phyloP scores from a whole-genome alignment of 2,888 invertebrate species.

The Scrobipalpa costella region DNA sequence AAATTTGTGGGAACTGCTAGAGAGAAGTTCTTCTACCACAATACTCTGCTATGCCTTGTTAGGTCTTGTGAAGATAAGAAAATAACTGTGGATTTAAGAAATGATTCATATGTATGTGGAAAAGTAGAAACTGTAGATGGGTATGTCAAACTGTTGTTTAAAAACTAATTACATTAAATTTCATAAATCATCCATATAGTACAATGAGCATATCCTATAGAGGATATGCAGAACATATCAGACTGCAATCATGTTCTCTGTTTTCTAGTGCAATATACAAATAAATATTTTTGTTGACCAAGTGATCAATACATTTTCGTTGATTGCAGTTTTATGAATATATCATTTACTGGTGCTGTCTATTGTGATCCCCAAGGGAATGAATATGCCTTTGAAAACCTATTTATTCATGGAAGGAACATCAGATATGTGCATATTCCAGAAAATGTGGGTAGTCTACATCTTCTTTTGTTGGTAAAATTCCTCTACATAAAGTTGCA shows the following conservation, averaged over 20 bases:
- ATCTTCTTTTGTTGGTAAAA: constrained; percentile 1
- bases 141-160: constrained; percentile 38
- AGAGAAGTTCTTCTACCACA: constrained; percentile 77
- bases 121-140: constrained; percentile 83
- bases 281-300: background rate
- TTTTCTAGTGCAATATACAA: too few relatives aligned
- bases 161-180: background rate
- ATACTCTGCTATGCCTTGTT: constrained; percentile 82
- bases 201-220: too few relatives aligned
- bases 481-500: too few relatives aligned
- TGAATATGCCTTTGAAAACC: constrained; percentile 81
- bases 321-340: constrained; percentile 83
- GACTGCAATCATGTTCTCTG: too few relatives aligned
- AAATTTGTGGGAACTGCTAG: constrained; percentile 62
- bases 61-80: constrained; percentile 82
- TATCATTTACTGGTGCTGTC: constrained; percentile 82
- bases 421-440: constrained; percentile 87
- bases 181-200: too few relatives aligned
- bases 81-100: constrained; percentile 84
- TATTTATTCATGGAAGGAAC: constrained; percentile 84
- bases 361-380: constrained; percentile 83
- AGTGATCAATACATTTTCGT: background rate
- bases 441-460: constrained; percentile 65
- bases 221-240: too few relatives aligned
- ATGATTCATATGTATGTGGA: constrained; percentile 84